Evolutionary conservation across 2,888 invertebrate species (phyloP), one percentile per base, ranked within the genome.

Genomic region (Lochmaea crataegi): DNA sequence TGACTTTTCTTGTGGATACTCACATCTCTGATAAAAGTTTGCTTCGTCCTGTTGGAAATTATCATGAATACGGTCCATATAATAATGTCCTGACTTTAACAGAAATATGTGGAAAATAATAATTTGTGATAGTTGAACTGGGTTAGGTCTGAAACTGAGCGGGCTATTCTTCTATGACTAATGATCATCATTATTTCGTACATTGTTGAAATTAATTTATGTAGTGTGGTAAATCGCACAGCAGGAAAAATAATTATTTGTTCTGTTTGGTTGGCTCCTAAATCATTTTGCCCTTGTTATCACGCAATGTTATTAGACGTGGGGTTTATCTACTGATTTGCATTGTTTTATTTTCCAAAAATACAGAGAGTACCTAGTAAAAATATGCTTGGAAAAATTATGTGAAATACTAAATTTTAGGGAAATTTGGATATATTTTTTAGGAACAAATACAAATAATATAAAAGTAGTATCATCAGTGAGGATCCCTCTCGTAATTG

Each of bases 181-280:
- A 67, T 67, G 57, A 67, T 42, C 58, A 57, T 67, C 58, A 58
- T 58, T 58, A 67, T 58, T 67, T 67, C 22, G 56, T 58, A 67
- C 67, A 67, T 67, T 67, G 67, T 67, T 58, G 42, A 12, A 48
- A 58, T 67, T 67, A 67, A 67, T 67, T 67, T 67, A 67, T 67
- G 58, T 67, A 42, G 41, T 16, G 45, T 58, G 51, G 58, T 58
- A 67, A 67, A 57, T 67, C 38, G 45, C 14, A 58, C 38, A 67
- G 45, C 58, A 58, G 42, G 38, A 58, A 56, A 57, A 67, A 58
- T 67, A 58, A 58, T 67, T 45, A 58, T 67, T 58, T 67, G 58
- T 67, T 67, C 58, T 14, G 58, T 67, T 58, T 67, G 58, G 16
- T 16, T 22, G 14, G 14, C 22, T 58, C 45, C 45, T 67, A 67